phyloP scores from a whole-genome alignment of 2,797 vertebrate species.

The Chrysolophus pictus region DNA sequence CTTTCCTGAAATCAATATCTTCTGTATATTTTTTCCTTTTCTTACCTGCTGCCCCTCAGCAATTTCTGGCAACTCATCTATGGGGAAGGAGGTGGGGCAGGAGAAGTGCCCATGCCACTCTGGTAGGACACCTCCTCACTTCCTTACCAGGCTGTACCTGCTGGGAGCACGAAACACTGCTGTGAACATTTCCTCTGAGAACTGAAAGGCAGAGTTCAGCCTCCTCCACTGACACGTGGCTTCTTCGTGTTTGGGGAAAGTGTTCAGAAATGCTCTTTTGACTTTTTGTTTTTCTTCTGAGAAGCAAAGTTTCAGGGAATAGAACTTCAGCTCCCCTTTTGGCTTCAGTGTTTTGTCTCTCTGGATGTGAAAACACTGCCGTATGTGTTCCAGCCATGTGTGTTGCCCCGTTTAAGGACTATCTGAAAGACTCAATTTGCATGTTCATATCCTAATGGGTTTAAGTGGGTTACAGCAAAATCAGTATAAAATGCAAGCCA shows the following conservation, averaged over 20 bases:
- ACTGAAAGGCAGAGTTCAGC: background rate
- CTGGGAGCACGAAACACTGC: background rate
- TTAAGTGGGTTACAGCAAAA: background rate
- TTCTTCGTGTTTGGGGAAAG: background rate
- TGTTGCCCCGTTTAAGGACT: background rate
- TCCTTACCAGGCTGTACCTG: background rate
- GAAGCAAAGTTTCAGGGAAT: background rate
- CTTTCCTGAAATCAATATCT: conserved; percentile 57
- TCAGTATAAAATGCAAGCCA: background rate
- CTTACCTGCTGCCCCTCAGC: background rate
- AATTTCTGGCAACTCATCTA: background rate
- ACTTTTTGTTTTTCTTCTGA: background rate
- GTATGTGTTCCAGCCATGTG: background rate
- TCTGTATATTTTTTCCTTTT: background rate
- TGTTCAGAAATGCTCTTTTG: background rate
- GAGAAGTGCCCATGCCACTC: background rate
- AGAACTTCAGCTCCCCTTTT: background rate
- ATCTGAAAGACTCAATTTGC: background rate
- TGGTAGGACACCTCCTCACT: background rate
- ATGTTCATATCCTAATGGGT: background rate
- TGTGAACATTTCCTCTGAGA: background rate
- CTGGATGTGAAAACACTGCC: background rate
- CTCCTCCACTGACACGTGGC: background rate
- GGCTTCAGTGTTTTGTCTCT: background rate
- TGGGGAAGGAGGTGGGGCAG: background rate